Base-by-base conservation (phyloP, 2,797 vertebrate genomes). In the Chaenodraco wilsoni region DNA sequence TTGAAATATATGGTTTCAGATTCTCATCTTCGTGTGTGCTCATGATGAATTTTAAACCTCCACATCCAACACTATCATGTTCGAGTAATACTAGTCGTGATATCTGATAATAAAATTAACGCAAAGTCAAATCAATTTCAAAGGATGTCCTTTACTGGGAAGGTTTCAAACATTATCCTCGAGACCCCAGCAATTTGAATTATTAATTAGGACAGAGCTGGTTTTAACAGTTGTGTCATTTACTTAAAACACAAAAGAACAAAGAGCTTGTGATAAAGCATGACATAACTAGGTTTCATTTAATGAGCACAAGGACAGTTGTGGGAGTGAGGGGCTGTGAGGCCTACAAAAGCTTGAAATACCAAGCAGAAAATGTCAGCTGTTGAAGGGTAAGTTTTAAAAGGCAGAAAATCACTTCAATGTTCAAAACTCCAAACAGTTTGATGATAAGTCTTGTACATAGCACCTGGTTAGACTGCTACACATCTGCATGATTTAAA, bases 201-300 rank as follows among this genome's bases (percentile, higher is more conserved):
- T 27, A 81, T 59, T 60, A 69, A 33, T 16, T 43, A 27, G 3
- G 27, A 69, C 37, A 48, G 33, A 58, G 11, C 14, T 57, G 27
- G 19, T 65, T 45, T 67, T 66, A 46, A 77, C 33, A 71, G 65
- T 9, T 54, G 56, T 33, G 40, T 69, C 13, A 61, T 37, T 60
- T 43, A 17, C 44, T 37, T 41, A 48, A 78, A 70, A 71, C 43
- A 67, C 41, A 23, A 65, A 81, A 59, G 69, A 61, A 49, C 5
- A 63, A 10, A 56, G 45, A 15, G 41, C 21, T 64, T n/a, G 23
- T 57, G 62, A 77, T 67, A 75, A 10, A 21, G 21, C 21, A 76
- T 80, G 77, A 76, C 74, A 74, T 65, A 66, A 68, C 21, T 40
- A 17, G 70, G 60, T 65, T 85, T 56, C 43, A 10, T 76, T 86